Evolutionary conservation across 1,140 invertebrate species (phyloP).

Genomic region (Drosophila miranda): DNA sequence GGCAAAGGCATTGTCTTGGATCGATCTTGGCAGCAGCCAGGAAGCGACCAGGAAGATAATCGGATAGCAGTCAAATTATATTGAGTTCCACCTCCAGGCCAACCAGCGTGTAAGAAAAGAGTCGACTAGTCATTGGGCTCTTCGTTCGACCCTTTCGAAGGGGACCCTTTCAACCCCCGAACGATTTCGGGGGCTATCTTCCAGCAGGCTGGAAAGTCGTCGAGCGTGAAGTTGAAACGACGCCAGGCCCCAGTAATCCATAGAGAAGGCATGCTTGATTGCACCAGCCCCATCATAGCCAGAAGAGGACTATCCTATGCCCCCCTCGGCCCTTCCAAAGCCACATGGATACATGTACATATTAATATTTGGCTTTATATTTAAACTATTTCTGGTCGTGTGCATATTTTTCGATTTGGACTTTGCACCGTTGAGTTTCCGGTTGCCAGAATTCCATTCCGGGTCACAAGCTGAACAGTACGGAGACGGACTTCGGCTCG

Average conservation of each 20-base stretch:
- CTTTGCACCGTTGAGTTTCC: conserved; percentile 53
- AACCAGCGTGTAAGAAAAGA: not conserved
- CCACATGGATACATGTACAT: conserved; percentile 17
- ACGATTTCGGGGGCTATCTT: not conserved
- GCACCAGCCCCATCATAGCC: conserved; percentile 33
- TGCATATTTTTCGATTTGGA: conserved; percentile 66
- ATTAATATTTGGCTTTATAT: conserved; percentile 65
- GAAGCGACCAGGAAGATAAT: conserved; percentile 6
- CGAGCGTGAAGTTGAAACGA: conserved; percentile 63
- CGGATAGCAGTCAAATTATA: conserved; percentile 46
- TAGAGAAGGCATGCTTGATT: conserved; percentile 68
- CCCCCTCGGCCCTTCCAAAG: not conserved
- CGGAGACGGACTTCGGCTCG: no score
- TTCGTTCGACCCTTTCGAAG: not conserved
- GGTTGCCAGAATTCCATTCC: conserved; percentile 43
- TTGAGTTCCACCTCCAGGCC: not conserved
- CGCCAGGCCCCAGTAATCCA: conserved; percentile 53
- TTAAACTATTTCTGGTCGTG: conserved; percentile 64
- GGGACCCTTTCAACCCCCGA: not conserved
- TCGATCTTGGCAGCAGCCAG: conserved; percentile 1
- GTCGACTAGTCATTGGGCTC: conserved; percentile 5
- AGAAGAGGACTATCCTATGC: not conserved
- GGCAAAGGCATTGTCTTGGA: not conserved
- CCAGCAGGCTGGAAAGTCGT: conserved; percentile 50
- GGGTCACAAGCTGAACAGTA: conserved; percentile 16